These are phyloP conservation scores for Jaculus jaculus DNA, from an alignment of 2,113 vertebrate genomes.

Conservation along the genomic window DNA sequence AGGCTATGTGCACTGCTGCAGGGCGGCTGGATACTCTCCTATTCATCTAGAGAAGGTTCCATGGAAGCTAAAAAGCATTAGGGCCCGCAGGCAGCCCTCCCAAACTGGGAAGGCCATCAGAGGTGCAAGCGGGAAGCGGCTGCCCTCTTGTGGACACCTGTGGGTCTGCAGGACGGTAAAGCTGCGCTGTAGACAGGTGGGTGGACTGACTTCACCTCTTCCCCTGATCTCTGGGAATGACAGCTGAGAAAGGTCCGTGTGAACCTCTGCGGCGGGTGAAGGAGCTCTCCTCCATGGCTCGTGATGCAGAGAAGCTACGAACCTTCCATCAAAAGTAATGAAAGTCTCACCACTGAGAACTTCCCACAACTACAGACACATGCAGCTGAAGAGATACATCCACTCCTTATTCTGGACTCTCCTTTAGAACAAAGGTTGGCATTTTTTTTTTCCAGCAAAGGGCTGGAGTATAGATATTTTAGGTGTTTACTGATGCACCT, in stretches of 20 bases:
- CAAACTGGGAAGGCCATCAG: not conserved
- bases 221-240: not conserved
- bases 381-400: not conserved
- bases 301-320: rapidly evolving
- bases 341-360: not conserved
- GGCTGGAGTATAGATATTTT: not conserved
- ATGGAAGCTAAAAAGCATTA: not conserved
- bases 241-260: not conserved
- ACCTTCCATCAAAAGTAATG: not conserved
- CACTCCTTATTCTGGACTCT: not conserved
- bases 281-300: not conserved
- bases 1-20: not conserved
- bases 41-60: not conserved
- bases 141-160: conserved; percentile 63
- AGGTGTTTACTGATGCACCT: rapidly evolving
- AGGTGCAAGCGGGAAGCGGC: not conserved
- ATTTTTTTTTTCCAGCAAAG: not conserved
- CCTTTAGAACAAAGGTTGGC: not conserved
- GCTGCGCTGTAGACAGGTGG: not conserved
- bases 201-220: not conserved
- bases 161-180: not conserved
- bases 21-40: not conserved
- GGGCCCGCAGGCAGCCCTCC: not conserved
- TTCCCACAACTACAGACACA: not conserved
- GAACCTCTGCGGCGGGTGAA: not conserved